A percentile compares a stretch with the other conserved stretches of the same genome.
Conservation (phyloP, 2,113 vertebrate species). For the Mesocricetus auratus region DNA sequence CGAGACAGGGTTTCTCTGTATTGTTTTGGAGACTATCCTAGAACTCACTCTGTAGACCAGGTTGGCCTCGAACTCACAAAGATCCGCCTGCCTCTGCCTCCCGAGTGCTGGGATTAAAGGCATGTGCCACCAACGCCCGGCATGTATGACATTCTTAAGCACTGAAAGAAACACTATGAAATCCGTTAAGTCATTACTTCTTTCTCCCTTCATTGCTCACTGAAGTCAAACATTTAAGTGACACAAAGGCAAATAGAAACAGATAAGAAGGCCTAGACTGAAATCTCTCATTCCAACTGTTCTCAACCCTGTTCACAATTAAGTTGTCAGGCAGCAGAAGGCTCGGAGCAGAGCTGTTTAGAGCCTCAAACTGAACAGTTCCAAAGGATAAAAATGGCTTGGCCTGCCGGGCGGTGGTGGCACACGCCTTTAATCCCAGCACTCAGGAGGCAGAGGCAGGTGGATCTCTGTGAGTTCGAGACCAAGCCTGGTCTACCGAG, state of each 20-base stretch:
- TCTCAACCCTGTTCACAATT: neutral
- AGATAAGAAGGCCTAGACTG: neutral
- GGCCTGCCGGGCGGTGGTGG: too few relatives aligned
- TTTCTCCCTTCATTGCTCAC: neutral
- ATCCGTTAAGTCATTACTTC: neutral
- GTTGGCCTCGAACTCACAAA: too few relatives aligned
- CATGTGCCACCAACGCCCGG: too few relatives aligned
- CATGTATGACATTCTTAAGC: neutral
- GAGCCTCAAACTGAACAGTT: neutral
- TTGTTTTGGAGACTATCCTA: too few relatives aligned
- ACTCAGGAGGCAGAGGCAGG: too few relatives aligned
- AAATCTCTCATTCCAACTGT: neutral
- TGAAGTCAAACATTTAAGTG: neutral
- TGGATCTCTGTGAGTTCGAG: too few relatives aligned
- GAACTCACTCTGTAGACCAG: too few relatives aligned
- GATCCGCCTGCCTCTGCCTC: too few relatives aligned
- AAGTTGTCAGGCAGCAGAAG: neutral
- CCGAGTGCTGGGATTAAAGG: too few relatives aligned
- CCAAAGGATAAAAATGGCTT: neutral
- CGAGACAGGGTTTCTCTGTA: too few relatives aligned
- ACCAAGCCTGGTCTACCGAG: too few relatives aligned
- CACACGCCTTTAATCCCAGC: too few relatives aligned
- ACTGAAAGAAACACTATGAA: neutral
- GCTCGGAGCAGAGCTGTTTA: neutral
- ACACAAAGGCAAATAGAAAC: neutral